Evolutionary conservation across 2,797 vertebrate species (phyloP).

Genomic region (Coregonus ussuriensis): DNA sequence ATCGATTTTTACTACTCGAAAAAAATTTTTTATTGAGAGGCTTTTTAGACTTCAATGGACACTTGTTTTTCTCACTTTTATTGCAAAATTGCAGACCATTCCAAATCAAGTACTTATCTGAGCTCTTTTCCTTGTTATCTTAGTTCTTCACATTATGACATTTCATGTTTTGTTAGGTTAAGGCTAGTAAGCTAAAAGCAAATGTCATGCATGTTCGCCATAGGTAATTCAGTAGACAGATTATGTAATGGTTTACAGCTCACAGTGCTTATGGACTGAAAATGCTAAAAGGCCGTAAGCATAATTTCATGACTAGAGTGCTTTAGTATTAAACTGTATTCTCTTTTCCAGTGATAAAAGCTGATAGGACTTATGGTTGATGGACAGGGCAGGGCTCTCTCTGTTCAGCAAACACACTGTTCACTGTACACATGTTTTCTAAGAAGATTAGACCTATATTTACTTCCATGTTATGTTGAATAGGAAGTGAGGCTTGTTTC

Average conservation of each 20-base stretch:
- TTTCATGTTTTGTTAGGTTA: not conserved
- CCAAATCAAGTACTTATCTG: not conserved
- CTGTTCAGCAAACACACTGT: not conserved
- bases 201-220: slow-evolving; percentile 4
- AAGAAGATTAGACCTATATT: not conserved
- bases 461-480: not conserved
- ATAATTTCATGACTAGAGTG: not conserved
- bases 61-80: not conserved
- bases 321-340: slow-evolving; percentile 21
- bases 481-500: not conserved
- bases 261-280: not conserved
- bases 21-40: not conserved
- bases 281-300: not conserved
- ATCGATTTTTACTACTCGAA: too few relatives aligned
- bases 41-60: not conserved
- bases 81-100: not conserved
- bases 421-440: not conserved
- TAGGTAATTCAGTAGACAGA: not conserved
- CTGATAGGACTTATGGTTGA: slow-evolving; percentile 4
- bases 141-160: not conserved
- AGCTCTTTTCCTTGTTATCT: not conserved
- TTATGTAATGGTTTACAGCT: not conserved
- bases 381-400: not conserved
- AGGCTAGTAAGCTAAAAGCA: not conserved
- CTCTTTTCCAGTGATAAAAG: slow-evolving; percentile 11